Evolutionary conservation across 2,797 vertebrate species (phyloP).

Genomic region (Macropus fuliginosus): DNA sequence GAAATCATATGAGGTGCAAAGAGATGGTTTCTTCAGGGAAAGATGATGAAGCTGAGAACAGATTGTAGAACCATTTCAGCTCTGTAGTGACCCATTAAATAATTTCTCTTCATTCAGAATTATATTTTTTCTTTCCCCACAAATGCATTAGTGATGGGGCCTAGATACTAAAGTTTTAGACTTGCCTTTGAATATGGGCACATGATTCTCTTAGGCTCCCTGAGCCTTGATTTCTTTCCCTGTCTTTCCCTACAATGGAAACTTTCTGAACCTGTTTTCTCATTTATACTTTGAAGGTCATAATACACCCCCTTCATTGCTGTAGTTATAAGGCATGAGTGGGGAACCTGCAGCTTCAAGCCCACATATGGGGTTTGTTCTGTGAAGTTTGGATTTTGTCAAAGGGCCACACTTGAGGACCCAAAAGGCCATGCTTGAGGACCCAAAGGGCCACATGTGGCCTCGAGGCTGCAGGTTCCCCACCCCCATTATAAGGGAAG

Average conservation of each 20-base stretch:
- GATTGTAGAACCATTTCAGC: not conserved
- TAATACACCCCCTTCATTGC: not conserved
- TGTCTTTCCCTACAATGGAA: not conserved
- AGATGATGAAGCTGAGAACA: not conserved
- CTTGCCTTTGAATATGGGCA: not conserved
- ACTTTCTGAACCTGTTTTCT: not conserved
- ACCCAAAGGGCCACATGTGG: no score
- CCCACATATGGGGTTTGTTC: no score
- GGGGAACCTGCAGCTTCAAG: no score
- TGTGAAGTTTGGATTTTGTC: no score
- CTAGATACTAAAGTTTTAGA: not conserved
- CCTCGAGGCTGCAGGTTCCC: no score
- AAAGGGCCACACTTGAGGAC: no score
- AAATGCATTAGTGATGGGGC: not conserved
- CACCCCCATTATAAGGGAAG: not conserved
- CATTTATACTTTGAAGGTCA: not conserved
- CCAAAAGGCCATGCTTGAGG: no score
- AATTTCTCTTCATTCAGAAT: not conserved
- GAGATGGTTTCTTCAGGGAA: not conserved
- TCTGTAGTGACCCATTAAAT: not conserved
- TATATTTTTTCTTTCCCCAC: not conserved
- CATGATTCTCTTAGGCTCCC: not conserved
- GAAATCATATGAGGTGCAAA: not conserved
- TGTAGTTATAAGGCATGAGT: not conserved
- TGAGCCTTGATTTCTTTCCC: accelerated